Conservation (phyloP, 2,888 invertebrate genomes). For the Colletes collaris region DNA sequence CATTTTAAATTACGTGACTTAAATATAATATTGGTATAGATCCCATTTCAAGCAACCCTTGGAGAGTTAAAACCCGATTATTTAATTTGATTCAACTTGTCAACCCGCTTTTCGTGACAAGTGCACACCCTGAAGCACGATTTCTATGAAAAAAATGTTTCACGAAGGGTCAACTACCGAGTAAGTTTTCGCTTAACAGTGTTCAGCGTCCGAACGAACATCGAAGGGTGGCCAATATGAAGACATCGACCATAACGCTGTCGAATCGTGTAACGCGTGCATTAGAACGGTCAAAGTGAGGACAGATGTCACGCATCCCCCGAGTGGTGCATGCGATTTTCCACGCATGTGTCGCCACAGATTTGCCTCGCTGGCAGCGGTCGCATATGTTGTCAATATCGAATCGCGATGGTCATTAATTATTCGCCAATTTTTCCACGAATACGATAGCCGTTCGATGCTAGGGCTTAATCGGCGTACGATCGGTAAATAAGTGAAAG, state of each 20-base stretch:
- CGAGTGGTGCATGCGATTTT: conserved; percentile 68
- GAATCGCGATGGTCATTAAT: conserved; percentile 57
- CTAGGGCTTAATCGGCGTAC: conserved; percentile 25
- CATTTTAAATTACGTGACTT: too few relatives aligned
- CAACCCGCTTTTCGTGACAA: too few relatives aligned
- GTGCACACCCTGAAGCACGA: too few relatives aligned
- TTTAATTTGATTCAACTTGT: too few relatives aligned
- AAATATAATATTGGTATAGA: too few relatives aligned
- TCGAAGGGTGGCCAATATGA: conserved; percentile 58
- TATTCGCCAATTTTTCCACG: conserved; percentile 53
- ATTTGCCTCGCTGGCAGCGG: conserved; percentile 60
- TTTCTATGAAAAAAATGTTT: neutral
- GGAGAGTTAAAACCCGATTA: too few relatives aligned
- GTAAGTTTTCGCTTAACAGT: neutral
- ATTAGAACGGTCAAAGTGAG: conserved; percentile 65
- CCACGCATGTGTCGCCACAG: conserved; percentile 75
- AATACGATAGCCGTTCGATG: conserved; percentile 28
- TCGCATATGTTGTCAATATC: conserved; percentile 69
- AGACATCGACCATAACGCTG: conserved; percentile 67
- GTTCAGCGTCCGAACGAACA: neutral
- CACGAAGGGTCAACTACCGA: conserved; percentile 1
- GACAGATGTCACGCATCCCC: conserved; percentile 74
- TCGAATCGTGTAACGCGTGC: conserved; percentile 57
- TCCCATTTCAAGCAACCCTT: too few relatives aligned
- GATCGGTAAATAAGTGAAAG: conserved; percentile 36